Base-by-base conservation (phyloP, 2,888 invertebrate genomes). In the Digitonthophagus gazella region DNA sequence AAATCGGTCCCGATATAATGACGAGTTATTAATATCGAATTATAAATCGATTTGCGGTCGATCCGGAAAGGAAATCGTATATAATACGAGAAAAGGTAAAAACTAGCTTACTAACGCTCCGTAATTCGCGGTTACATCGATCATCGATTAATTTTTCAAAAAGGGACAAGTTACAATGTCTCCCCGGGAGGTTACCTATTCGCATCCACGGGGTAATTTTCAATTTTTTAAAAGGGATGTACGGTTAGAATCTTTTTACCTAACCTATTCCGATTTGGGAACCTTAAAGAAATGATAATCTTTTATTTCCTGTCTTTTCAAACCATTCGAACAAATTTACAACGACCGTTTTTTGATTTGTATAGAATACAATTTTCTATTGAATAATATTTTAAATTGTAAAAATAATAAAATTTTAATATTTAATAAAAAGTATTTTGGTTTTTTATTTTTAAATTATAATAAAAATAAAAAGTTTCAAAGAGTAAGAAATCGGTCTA, bases 41-140 rank as follows among this genome's bases (percentile, higher is more conserved):
- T 69, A 67, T 67, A 69, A 69, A 69, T 69, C 69, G 69, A 69
- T 69, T 69, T 69, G 69, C 64, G 66, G 69, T 69, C 64, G 69
- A 64, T 6, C 28, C 28, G 28, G 28, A 44, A 44, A 44, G 11
- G 28, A 44, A 22, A 22, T 5, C 28, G 8, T 44, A n/a, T n/a
- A n/a, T n/a, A n/a, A n/a, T n/a, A n/a, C n/a, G n/a, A n/a, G n/a
- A n/a, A n/a, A n/a, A n/a, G n/a, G n/a, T 11, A 6, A 22, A 6
- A 22, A 3, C 22, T 22, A 22, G 22, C 22, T 22, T 22, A 22
- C 22, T 22, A 22, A 22, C 22, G 22, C 28, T 44, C 11, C 28
- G 6, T 44, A 44, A 44, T 44, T 44, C 28, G n/a, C n/a, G n/a
- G n/a, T n/a, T n/a, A n/a, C n/a, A n/a, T n/a, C 28, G 28, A 44